Percentiles rank a stretch among this genome's conserved stretches.
These are phyloP conservation scores for Enteromius argenteus DNA, from an alignment of 2,797 vertebrate genomes.

Conservation along the genomic window DNA sequence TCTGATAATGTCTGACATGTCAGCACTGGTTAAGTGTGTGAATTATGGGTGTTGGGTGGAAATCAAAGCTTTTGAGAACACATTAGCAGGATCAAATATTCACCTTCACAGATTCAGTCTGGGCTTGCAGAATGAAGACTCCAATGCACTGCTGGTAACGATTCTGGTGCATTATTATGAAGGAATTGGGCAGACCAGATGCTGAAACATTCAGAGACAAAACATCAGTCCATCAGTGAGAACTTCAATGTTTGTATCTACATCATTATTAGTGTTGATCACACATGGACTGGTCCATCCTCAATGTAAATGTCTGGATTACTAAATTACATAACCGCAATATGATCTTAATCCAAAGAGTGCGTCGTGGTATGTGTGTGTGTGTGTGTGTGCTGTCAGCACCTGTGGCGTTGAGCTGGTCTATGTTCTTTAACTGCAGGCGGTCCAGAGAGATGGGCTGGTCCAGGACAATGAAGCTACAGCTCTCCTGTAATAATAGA, in stretches of 20 bases:
- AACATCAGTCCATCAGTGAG: not conserved
- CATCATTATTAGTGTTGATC: not conserved
- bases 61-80: not conserved
- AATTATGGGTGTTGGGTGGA: not conserved
- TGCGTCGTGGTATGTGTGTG: not conserved
- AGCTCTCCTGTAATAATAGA: slow-evolving; percentile 85
- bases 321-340: slow-evolving; percentile 9
- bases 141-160: slow-evolving; percentile 88
- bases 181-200: slow-evolving; percentile 84
- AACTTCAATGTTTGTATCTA: not conserved
- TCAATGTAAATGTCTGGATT: not conserved
- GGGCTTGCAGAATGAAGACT: slow-evolving; percentile 88
- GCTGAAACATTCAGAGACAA: slow-evolving; percentile 71
- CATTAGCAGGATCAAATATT: not conserved
- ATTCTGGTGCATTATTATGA: slow-evolving; percentile 92
- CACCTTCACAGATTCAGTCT: slow-evolving; percentile 85
- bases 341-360: not conserved
- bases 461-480: slow-evolving; percentile 85
- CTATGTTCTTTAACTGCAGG: slow-evolving; percentile 84
- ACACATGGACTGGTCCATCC: not conserved
- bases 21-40: not conserved
- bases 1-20: not conserved
- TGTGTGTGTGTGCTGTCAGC: not conserved
- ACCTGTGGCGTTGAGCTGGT: slow-evolving; percentile 86
- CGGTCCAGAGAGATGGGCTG: slow-evolving; percentile 91